Percentiles rank a stretch among this genome's conserved stretches.
These are phyloP conservation scores for Sylvilagus floridanus DNA, from an alignment of 2,797 vertebrate species.

Conservation along the genomic window DNA sequence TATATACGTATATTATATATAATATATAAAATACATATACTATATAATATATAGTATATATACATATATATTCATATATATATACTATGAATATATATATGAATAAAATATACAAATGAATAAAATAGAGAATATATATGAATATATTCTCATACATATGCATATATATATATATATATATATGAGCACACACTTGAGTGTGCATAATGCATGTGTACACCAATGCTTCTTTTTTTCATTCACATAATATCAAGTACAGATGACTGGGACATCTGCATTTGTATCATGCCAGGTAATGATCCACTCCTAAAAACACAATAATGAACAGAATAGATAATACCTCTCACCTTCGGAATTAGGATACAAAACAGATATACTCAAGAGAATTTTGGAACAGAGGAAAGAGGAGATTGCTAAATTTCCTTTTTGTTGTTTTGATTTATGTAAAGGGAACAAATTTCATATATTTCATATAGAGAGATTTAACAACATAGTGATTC, in stretches of 20 bases:
- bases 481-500: too few relatives aligned
- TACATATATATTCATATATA: too few relatives aligned
- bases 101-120: too few relatives aligned
- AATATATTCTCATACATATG: background rate
- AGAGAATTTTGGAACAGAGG: background rate
- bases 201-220: background rate
- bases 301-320: background rate
- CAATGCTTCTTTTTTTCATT: background rate
- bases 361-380: background rate
- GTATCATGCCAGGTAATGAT: background rate
- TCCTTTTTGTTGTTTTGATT: too few relatives aligned
- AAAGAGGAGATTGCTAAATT: background rate
- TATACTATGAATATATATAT: too few relatives aligned
- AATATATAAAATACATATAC: too few relatives aligned
- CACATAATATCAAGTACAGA: background rate
- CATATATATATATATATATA: too few relatives aligned
- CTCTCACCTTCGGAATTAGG: background rate
- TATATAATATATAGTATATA: too few relatives aligned
- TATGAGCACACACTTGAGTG: background rate
- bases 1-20: too few relatives aligned
- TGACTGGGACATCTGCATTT: background rate
- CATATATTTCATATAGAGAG: too few relatives aligned
- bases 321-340: background rate
- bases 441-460: too few relatives aligned
- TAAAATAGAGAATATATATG: too few relatives aligned